Conservation (phyloP, 2,113 vertebrate genomes). For the Tretioscincus oriximinensis region DNA sequence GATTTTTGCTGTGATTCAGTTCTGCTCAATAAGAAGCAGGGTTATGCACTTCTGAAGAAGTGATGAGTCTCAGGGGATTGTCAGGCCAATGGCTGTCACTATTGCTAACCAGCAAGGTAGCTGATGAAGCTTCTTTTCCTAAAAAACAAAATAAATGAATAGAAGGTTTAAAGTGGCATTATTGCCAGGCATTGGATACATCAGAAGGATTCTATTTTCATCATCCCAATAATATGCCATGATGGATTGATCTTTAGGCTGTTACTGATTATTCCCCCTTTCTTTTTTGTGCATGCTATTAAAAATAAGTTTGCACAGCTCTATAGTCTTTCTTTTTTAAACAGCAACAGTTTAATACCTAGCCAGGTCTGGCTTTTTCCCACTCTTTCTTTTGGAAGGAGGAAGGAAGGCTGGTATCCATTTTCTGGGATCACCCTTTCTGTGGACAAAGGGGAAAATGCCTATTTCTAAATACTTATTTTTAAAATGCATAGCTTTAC, state of each 20-base stretch:
- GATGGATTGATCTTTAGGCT: neutral
- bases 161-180: slow-evolving; percentile 7
- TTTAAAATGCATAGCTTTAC: no score
- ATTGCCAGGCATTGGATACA: slow-evolving; percentile 16
- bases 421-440: no score
- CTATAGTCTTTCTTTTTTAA: neutral
- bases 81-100: slow-evolving; percentile 20
- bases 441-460: no score
- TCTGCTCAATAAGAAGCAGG: slow-evolving; percentile 34
- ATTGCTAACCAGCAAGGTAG: neutral
- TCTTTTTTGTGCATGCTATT: neutral
- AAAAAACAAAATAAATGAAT: neutral
- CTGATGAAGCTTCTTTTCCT: slow-evolving; percentile 28
- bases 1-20: slow-evolving; percentile 22
- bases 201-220: slow-evolving; percentile 19
- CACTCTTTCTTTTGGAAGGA: no score
- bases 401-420: no score
- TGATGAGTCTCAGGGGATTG: slow-evolving; percentile 6
- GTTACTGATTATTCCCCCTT: neutral
- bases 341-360: neutral
- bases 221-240: neutral
- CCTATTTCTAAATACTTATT: no score
- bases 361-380: neutral
- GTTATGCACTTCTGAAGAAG: neutral
- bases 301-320: neutral